A percentile compares a stretch with the other conserved stretches of the same genome.
phyloP scores from a whole-genome alignment of 2,888 invertebrate genomes.

The Dorcus parallelipipedus region DNA sequence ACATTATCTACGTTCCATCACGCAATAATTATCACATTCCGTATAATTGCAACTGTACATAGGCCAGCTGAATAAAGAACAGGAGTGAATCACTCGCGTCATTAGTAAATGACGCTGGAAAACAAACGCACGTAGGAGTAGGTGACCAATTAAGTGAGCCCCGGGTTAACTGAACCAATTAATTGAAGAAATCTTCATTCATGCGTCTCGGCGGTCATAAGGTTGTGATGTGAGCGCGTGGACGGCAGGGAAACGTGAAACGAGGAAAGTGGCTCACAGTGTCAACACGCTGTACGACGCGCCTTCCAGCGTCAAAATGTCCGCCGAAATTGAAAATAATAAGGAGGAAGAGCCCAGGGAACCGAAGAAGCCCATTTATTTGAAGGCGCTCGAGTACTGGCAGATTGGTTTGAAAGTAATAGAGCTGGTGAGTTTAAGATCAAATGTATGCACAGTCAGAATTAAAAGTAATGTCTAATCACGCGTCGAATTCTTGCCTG shows the following conservation, averaged over 20 bases:
- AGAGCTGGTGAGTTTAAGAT: conserved; percentile 58
- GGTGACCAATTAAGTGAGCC: conserved; percentile 19
- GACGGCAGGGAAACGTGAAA: background rate
- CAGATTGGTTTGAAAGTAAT: conserved; percentile 58
- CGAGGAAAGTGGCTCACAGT: conserved; percentile 30
- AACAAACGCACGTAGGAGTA: conserved; percentile 19
- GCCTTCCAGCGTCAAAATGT: conserved; percentile 49
- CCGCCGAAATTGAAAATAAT: conserved; percentile 53
- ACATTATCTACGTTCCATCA: too few species aligned
- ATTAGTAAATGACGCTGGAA: conserved; percentile 10
- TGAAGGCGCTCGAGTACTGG: conserved; percentile 53
- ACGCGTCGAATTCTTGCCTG: too few species aligned
- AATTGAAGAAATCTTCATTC: conserved; percentile 10
- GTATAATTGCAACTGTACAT: too few species aligned
- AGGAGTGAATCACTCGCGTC: conserved; percentile 16
- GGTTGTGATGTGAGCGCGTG: background rate
- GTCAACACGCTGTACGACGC: conserved; percentile 36
- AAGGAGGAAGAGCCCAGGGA: conserved; percentile 51
- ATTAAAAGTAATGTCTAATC: too few species aligned
- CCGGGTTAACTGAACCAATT: conserved; percentile 22
- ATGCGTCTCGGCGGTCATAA: background rate
- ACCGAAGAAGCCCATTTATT: conserved; percentile 51
- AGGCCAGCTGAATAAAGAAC: too few species aligned
- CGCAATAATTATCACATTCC: too few species aligned
- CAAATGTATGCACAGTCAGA: background rate